Evolutionary conservation across 1,140 invertebrate species (phyloP).

Genomic region (Drosophila arawakana): DNA sequence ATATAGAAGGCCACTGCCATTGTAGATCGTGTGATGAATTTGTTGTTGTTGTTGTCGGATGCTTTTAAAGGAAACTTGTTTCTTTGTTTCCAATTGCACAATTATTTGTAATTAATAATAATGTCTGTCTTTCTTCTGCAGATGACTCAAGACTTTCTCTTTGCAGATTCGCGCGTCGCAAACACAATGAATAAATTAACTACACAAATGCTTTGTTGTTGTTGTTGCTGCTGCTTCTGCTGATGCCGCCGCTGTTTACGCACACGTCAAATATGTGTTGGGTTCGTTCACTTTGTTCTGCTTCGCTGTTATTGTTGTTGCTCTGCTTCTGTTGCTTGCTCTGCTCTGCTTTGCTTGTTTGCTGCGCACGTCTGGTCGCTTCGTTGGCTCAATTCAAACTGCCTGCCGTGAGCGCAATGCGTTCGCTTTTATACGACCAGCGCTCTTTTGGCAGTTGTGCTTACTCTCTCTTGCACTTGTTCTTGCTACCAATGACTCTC

Average conservation of each 20-base stretch:
- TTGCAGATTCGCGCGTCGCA: constrained; percentile 42
- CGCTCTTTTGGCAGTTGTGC: constrained; percentile 10
- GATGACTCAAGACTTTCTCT: constrained; percentile 78
- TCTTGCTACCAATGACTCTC: constrained; percentile 21
- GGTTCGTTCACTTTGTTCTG: constrained; percentile 72
- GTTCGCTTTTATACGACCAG: constrained; percentile 60
- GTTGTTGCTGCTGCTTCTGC: constrained; percentile 29
- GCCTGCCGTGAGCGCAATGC: constrained; percentile 37
- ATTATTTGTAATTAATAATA: constrained; percentile 54
- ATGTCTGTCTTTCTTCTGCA: constrained; percentile 34
- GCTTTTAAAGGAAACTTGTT: constrained; percentile 42
- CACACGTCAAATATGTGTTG: constrained; percentile 45
- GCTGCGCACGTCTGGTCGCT: constrained; percentile 38
- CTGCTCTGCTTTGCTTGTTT: constrained; percentile 17
- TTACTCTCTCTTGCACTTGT: constrained; percentile 13
- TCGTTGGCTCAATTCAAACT: constrained; percentile 57
- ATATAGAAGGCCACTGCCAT: constrained; percentile 81
- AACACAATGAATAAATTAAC: constrained; percentile 70
- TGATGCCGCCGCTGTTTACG: constrained; percentile 22
- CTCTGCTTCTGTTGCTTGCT: constrained; percentile 16
- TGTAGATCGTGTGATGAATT: constrained; percentile 24
- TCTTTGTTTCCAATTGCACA: constrained; percentile 70
- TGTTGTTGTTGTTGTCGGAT: constrained; percentile 23
- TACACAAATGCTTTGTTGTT: constrained; percentile 63
- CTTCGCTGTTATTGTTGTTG: constrained; percentile 15